Conservation (phyloP, 2,888 invertebrate species). For the Microchrysa polita region DNA sequence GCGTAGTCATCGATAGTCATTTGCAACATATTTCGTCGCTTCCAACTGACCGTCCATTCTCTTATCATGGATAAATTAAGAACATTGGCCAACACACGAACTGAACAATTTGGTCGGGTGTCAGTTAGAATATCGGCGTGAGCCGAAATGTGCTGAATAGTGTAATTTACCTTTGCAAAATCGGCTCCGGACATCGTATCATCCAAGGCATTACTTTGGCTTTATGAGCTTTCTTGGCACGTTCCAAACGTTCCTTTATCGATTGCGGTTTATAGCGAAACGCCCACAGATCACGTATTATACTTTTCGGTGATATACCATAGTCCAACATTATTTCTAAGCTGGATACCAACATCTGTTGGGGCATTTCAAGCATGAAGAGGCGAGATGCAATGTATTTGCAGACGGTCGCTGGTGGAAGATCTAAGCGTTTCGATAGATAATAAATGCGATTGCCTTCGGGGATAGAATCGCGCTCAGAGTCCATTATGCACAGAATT, state of each 20-base stretch:
- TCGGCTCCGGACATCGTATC: conserved; percentile 70
- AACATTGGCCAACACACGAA: too few relatives aligned
- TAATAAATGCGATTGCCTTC: conserved; percentile 70
- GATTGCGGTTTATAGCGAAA: conserved; percentile 69
- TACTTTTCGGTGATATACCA: conserved; percentile 67
- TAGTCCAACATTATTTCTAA: conserved; percentile 67
- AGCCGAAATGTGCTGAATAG: too few relatives aligned
- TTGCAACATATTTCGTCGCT: too few relatives aligned
- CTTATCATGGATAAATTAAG: too few relatives aligned
- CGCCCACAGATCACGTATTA: conserved; percentile 72
- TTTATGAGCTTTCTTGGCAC: conserved; percentile 66
- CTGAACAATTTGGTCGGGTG: too few relatives aligned
- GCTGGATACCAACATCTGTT: conserved; percentile 67
- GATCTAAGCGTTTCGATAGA: conserved; percentile 66
- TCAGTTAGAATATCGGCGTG: too few relatives aligned
- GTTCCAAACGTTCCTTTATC: conserved; percentile 67
- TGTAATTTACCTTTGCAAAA: conserved; percentile 70
- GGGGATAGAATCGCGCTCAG: conserved; percentile 63
- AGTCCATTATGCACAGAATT: conserved; percentile 54
- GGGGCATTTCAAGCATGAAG: conserved; percentile 69
- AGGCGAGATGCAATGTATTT: conserved; percentile 66
- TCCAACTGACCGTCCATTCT: background rate
- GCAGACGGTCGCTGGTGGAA: conserved; percentile 65
- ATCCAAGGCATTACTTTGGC: conserved; percentile 73
- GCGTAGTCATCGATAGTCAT: too few relatives aligned